A percentile compares a stretch with the other conserved stretches of the same genome.
These are phyloP conservation scores for Onychostruthus taczanowskii DNA, from an alignment of 2,113 vertebrate genomes.

Conservation along the genomic window DNA sequence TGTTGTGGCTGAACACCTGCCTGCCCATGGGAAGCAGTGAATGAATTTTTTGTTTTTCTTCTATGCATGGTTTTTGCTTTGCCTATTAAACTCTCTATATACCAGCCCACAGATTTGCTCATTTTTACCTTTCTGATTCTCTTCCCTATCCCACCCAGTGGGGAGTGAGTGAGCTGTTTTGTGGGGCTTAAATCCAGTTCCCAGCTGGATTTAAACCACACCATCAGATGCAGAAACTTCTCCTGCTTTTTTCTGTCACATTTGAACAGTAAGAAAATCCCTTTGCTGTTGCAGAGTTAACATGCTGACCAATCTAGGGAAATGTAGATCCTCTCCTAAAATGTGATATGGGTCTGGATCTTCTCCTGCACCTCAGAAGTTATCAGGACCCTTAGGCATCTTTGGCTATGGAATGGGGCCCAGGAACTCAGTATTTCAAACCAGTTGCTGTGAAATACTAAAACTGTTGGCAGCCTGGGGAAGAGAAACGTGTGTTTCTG, in stretches of 20 bases:
- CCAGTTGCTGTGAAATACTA: neutral
- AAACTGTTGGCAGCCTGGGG: neutral
- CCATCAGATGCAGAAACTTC: neutral
- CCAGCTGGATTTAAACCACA: neutral
- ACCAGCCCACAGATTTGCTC: neutral
- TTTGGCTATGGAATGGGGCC: neutral
- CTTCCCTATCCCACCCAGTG: neutral
- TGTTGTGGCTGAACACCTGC: neutral
- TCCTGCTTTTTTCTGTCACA: neutral
- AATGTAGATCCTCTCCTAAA: neutral
- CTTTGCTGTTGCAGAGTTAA: neutral
- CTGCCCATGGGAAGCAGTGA: neutral
- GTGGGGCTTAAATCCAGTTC: neutral
- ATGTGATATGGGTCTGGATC: neutral
- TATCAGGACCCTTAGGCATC: neutral
- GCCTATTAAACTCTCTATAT: neutral
- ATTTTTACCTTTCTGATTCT: neutral
- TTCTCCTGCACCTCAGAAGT: neutral
- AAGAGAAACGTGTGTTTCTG: neutral
- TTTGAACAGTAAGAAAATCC: neutral
- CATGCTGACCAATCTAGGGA: neutral
- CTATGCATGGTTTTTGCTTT: neutral
- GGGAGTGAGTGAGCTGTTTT: neutral
- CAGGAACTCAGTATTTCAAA: neutral
- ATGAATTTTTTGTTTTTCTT: neutral